These are phyloP conservation scores for Brachymystax lenok DNA, from an alignment of 2,797 vertebrate species.

Conservation along the genomic window DNA sequence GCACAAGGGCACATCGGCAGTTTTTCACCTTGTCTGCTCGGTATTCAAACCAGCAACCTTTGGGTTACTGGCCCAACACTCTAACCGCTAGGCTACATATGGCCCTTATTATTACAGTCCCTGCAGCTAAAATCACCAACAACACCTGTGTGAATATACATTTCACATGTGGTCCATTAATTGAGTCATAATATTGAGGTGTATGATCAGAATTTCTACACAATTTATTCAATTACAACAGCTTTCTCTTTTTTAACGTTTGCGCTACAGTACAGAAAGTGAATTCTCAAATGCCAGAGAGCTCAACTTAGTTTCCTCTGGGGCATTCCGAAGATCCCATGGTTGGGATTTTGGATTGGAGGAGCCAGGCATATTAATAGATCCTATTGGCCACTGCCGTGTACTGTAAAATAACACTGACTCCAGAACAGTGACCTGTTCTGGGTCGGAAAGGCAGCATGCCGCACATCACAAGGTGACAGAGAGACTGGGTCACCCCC, in stretches of 20 bases:
- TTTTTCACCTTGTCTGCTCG: no score
- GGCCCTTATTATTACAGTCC: not conserved
- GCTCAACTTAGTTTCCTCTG: slow-evolving; percentile 31
- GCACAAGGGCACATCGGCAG: not conserved
- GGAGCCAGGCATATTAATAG: slow-evolving; percentile 46
- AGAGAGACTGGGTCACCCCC: slow-evolving; percentile 22
- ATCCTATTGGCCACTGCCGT: slow-evolving; percentile 33
- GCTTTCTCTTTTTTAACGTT: no score
- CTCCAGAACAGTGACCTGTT: slow-evolving; percentile 29
- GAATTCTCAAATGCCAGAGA: slow-evolving; percentile 33
- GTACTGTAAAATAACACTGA: slow-evolving; percentile 48
- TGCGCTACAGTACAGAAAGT: not conserved
- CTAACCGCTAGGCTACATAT: no score
- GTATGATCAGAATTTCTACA: not conserved
- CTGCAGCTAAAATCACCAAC: not conserved
- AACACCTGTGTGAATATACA: not conserved
- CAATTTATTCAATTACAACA: no score
- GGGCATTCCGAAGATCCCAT: slow-evolving; percentile 43
- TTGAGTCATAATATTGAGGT: not conserved
- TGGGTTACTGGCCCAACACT: no score
- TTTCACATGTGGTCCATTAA: not conserved
- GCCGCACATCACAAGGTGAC: slow-evolving; percentile 47
- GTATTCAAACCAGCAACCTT: no score
- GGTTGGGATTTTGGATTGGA: slow-evolving; percentile 37
- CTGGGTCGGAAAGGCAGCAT: slow-evolving; percentile 28